Base-by-base conservation (phyloP, 2,888 invertebrate genomes). In the Phragmatobia fuliginosa region DNA sequence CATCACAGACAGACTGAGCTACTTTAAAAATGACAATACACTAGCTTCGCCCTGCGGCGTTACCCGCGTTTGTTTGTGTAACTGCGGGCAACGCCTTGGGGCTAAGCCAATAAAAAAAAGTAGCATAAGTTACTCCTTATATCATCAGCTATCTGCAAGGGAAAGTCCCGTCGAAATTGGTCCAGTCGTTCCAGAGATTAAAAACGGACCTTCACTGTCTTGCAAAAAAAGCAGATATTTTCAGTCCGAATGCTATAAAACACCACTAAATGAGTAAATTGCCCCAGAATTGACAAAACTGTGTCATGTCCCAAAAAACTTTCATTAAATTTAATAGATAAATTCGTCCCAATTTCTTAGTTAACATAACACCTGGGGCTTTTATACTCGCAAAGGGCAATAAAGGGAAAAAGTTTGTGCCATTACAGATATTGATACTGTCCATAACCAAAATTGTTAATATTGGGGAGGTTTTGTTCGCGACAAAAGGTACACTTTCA, bases 351-450 rank as follows among this genome's bases (percentile, higher is more conserved):
- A 36, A 38, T 64, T 64, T 41, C 67, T 61, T 64, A 68, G 63
- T 67, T 63, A 68, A 66, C 64, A 67, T 64, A 65, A 80, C 86
- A 87, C 85, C 87, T 87, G 87, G 67, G 81, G 61, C 70, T 73
- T 67, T 67, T 71, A 80, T 82, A 78, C 75, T 78, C 79, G 75
- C 52, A 62, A 66, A 71, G 58, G 66, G 81, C 76, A 84, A 85
- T 87, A 87, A 87, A 86, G 79, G 78, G 82, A 83, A 85, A 85
- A 87, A 87, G 80, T 85, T 83, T 41, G 72, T 72, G 59, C 82
- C 87, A 83, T 85, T 85, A 85, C 68, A 75, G 85, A 76, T 85
- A 87, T 87, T 85, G 87, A 87, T 87, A 85, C 85, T 85, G 83
- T 83, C 86, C 70, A 79, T 82, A 80, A 78, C 73, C 73, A 69